phyloP scores from a whole-genome alignment of 1,140 invertebrate genomes.

The Ptiloglossa arizonensis region DNA sequence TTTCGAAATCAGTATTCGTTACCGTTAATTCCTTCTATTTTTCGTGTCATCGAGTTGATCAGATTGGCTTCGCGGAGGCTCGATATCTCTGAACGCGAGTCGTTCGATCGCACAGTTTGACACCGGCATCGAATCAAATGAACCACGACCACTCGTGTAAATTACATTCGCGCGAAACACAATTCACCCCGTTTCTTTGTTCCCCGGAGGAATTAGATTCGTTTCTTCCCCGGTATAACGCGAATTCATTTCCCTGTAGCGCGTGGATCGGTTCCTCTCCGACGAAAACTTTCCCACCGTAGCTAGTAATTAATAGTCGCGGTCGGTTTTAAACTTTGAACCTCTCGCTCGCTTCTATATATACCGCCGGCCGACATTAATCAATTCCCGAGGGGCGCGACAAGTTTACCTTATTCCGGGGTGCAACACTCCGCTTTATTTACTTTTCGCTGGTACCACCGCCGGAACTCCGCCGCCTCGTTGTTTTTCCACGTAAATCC shows the following conservation, averaged over 20 bases:
- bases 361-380: conserved; percentile 22
- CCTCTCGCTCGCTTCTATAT: neutral
- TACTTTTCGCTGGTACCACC: neutral
- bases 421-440: conserved; percentile 31
- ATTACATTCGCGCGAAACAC: neutral
- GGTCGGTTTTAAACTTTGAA: conserved; percentile 36
- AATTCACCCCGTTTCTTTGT: neutral
- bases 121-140: too few species aligned
- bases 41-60: too few species aligned
- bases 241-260: neutral
- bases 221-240: neutral
- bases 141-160: too few species aligned
- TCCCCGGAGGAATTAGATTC: neutral
- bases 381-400: conserved; percentile 32
- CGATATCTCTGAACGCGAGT: too few species aligned
- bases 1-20: too few species aligned
- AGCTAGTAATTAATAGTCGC: conserved; percentile 35
- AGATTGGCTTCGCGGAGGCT: too few species aligned
- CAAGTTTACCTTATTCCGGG: conserved; percentile 42
- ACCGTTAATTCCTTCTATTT: too few species aligned
- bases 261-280: neutral
- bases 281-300: conserved; percentile 1
- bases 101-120: too few species aligned
- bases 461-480: neutral
- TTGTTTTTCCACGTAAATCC: conserved; percentile 28